A percentile compares a stretch with the other conserved stretches of the same genome.
These are phyloP conservation scores for Xenopus laevis DNA, from an alignment of 2,113 vertebrate species.

Conservation along the genomic window DNA sequence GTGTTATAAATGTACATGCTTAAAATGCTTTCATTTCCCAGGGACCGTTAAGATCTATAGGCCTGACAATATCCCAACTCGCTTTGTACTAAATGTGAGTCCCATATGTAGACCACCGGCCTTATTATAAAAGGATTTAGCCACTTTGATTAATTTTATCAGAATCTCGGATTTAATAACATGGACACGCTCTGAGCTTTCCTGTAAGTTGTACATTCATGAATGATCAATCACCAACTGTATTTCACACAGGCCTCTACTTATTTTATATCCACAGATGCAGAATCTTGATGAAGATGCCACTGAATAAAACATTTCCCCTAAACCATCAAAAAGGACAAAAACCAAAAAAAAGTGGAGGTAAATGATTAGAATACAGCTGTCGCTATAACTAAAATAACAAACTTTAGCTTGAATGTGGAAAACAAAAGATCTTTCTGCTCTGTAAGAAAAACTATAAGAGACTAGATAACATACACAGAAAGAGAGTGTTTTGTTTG, in stretches of 20 bases:
- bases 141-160: not conserved
- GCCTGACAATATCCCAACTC: conserved; percentile 39
- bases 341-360: too few species aligned
- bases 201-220: not conserved
- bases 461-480: too few species aligned
- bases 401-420: too few species aligned
- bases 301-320: not conserved
- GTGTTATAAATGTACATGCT: conserved; percentile 42
- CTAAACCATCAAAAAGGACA: not conserved
- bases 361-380: too few species aligned
- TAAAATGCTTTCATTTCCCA: conserved; percentile 41
- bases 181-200: not conserved
- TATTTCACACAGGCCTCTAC: not conserved
- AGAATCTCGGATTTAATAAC: conserved; percentile 20
- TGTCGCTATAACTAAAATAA: too few species aligned
- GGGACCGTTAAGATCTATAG: conserved; percentile 39
- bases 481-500: too few species aligned
- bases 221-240: not conserved
- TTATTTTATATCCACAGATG: not conserved
- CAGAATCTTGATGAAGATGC: not conserved
- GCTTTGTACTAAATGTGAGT: not conserved
- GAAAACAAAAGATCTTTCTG: too few species aligned
- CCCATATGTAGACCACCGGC: conserved; percentile 8
- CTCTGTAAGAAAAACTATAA: too few species aligned
- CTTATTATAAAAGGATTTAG: conserved; percentile 25